phyloP scores from a whole-genome alignment of 2,888 invertebrate genomes.

The Acheta domesticus region DNA sequence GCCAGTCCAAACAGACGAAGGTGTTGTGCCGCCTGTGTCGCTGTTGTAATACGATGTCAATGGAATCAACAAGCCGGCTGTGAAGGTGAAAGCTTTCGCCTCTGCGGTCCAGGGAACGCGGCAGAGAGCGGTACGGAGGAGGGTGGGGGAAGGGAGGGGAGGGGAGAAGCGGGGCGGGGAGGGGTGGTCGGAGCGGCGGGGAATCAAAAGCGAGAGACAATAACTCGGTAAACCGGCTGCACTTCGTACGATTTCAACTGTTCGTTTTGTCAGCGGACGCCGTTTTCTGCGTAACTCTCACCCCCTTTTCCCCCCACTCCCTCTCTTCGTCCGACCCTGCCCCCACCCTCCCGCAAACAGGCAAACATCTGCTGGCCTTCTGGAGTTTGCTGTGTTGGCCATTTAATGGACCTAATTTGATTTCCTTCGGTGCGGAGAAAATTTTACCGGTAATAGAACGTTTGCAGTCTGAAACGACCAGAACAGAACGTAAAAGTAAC shows the following conservation, averaged over 20 bases:
- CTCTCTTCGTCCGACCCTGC: neutral
- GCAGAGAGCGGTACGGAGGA: neutral
- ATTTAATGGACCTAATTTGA: neutral
- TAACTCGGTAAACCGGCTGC: slow-evolving; percentile 9
- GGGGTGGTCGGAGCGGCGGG: neutral
- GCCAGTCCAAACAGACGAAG: neutral
- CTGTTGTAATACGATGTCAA: neutral
- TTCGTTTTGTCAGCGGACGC: neutral
- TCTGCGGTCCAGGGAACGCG: neutral
- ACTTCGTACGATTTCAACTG: slow-evolving; percentile 8
- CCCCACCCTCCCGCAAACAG: neutral
- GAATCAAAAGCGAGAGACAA: slow-evolving; percentile 18
- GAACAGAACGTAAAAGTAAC: no score
- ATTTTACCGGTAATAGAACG: slow-evolving; percentile 10
- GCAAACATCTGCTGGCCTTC: slow-evolving; percentile 18
- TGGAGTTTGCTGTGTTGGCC: slow-evolving; percentile 18
- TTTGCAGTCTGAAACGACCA: neutral
- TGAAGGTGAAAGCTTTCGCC: neutral
- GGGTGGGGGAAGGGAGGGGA: neutral
- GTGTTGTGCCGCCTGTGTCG: slow-evolving; percentile 7
- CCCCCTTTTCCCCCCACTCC: neutral
- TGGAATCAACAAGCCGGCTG: slow-evolving; percentile 7
- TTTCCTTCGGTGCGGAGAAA: slow-evolving; percentile 5
- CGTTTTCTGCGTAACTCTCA: neutral
- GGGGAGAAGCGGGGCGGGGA: neutral